Conservation (phyloP, 2,888 invertebrate genomes). For the Chloroclysta siterata region DNA sequence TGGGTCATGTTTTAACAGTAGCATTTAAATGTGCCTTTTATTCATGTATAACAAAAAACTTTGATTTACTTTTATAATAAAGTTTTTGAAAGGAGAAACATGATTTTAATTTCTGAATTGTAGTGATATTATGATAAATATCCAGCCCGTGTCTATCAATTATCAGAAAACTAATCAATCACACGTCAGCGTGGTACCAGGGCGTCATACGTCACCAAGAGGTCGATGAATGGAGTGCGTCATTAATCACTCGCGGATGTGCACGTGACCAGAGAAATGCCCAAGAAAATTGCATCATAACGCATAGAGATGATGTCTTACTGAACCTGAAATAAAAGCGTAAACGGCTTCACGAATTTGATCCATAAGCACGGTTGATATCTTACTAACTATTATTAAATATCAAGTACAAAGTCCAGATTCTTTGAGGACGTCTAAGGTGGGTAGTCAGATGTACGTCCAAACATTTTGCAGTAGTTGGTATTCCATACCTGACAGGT, state of each 20-base stretch:
- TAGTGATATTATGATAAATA: conserved; percentile 2
- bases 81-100: conserved; percentile 3
- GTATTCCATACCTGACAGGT: too few relatives aligned
- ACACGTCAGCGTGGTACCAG: conserved; percentile 27
- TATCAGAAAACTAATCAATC: conserved; percentile 36
- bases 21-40: conserved; percentile 21
- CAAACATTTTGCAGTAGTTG: too few relatives aligned
- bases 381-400: too few relatives aligned
- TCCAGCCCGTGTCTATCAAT: conserved; percentile 6
- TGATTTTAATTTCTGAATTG: neutral
- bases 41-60: neutral
- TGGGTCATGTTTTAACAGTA: conserved; percentile 10
- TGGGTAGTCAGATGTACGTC: too few relatives aligned
- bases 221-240: conserved; percentile 30
- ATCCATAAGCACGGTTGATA: too few relatives aligned
- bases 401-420: too few relatives aligned
- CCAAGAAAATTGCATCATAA: neutral
- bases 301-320: too few relatives aligned
- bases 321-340: too few relatives aligned
- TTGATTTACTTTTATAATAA: conserved; percentile 9
- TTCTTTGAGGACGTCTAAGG: too few relatives aligned
- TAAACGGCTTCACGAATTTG: too few relatives aligned
- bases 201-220: conserved; percentile 34
- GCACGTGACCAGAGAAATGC: conserved; percentile 5
- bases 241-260: conserved; percentile 34